Evolutionary conservation across 1,140 invertebrate genomes (phyloP).

Genomic region (Trypoxylus dichotomus): DNA sequence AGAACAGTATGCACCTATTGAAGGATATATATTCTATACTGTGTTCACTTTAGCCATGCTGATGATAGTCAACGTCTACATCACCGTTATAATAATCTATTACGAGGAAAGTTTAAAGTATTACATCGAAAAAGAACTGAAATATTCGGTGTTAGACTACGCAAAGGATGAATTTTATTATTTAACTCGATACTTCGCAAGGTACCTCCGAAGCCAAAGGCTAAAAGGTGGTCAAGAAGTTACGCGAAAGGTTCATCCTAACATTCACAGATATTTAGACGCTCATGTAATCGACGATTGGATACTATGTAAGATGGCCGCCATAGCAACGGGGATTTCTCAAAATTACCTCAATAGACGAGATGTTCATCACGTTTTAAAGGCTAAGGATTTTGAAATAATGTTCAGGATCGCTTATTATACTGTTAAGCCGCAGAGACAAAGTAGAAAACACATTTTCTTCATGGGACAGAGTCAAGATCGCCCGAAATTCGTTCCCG

Average conservation of each 20-base stretch:
- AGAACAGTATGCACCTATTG: background rate
- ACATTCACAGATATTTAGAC: conserved; percentile 24
- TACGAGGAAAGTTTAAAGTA: conserved; percentile 8
- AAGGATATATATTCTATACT: background rate
- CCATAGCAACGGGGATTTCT: background rate
- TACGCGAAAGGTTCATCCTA: background rate
- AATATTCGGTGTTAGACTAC: conserved; percentile 2
- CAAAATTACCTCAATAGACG: background rate
- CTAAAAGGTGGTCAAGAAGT: background rate
- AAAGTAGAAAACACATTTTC: background rate
- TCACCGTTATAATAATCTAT: conserved; percentile 23
- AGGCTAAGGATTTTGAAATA: background rate
- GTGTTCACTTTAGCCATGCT: conserved; percentile 5
- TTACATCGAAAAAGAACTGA: background rate
- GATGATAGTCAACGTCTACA: conserved; percentile 14
- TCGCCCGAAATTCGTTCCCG: background rate
- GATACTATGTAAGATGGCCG: background rate
- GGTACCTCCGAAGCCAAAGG: background rate
- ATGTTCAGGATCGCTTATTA: background rate
- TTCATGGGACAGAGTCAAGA: background rate
- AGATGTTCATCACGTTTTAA: background rate
- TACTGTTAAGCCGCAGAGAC: background rate
- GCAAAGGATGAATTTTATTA: conserved; percentile 6
- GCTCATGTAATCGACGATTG: background rate
- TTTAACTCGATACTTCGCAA: background rate